A percentile compares a stretch with the other conserved stretches of the same genome.
Conservation (phyloP, 1,140 invertebrate species). For the Drosophila dunni region DNA sequence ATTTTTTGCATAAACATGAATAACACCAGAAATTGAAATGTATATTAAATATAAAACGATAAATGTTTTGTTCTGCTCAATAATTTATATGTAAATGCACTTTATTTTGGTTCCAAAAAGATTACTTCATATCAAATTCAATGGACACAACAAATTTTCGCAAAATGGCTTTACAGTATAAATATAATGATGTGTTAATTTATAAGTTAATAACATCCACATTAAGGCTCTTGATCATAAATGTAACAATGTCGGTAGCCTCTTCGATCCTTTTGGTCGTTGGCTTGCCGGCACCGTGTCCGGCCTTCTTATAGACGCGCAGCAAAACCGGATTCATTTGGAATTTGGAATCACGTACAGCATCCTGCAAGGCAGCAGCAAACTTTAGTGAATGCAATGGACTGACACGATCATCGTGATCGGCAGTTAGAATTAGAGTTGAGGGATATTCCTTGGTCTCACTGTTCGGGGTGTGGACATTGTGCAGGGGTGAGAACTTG, state of each 20-base stretch:
- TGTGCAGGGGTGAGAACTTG: slow-evolving; percentile 98
- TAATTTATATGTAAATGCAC: slow-evolving; percentile 21
- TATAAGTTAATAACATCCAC: slow-evolving; percentile 72
- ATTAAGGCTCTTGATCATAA: slow-evolving; percentile 91
- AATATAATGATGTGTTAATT: slow-evolving; percentile 16
- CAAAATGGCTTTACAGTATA: slow-evolving; percentile 8
- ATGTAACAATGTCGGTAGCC: slow-evolving; percentile 93
- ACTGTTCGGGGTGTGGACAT: slow-evolving; percentile 89
- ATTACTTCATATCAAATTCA: slow-evolving; percentile 6
- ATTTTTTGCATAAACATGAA: no score
- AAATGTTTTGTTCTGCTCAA: not conserved
- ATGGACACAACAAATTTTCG: slow-evolving; percentile 3
- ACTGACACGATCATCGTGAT: slow-evolving; percentile 99
- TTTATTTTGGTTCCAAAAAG: slow-evolving; percentile 2
- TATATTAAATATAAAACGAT: no score
- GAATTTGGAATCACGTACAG: slow-evolving; percentile 87
- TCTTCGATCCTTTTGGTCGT: slow-evolving; percentile 93
- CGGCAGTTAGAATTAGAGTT: slow-evolving; percentile 95
- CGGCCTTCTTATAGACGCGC: slow-evolving; percentile 96
- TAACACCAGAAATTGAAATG: no score
- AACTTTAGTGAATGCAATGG: slow-evolving; percentile 98
- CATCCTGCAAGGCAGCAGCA: slow-evolving; percentile 95
- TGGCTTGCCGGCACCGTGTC: slow-evolving; percentile 98
- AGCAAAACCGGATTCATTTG: slow-evolving; percentile 96
- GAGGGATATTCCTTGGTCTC: slow-evolving; percentile 92